Evolutionary conservation across 2,888 invertebrate species (phyloP), one percentile per base, ranked within the genome.

Genomic region (Eledona agricola): DNA sequence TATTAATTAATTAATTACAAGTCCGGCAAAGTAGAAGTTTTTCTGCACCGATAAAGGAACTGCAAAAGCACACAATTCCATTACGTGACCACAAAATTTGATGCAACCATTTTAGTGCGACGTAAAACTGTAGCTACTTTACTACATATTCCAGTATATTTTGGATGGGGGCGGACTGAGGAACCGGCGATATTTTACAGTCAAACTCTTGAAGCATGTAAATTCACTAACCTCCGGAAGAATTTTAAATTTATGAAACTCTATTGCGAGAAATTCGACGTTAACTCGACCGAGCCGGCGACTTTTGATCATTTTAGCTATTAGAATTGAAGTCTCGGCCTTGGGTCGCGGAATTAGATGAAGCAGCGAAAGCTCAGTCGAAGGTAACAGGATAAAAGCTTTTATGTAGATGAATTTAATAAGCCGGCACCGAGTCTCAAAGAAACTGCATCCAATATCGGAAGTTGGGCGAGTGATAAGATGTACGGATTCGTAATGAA

Each of bases 381-480:
- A 17, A n/a, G 40, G 26, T 26, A 40, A 40, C 40, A 40, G 29
- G 20, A n/a, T 29, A 20, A 42, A 42, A 42, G 42, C 42, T 42
- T 42, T 42, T 42, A 42, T 31, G 42, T 31, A 42, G 42, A 42
- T 42, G 42, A 42, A 42, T 42, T 42, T 42, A 42, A 42, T 31
- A 42, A 42, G 29, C 42, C 22, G 9, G 22, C 20, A 42, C 31
- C 12, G 42, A 31, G 40, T 28, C 12, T 28, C 12, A 19, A 20
- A 31, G 31, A 28, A 42, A 42, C 22, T 31, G 42, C 31, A 42
- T 42, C 15, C 22, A 22, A 20, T 31, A 29, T 22, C 19, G 28
- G 12, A 40, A 13, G 26, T 17, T 19, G 16, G 10, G 15, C 6
- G n/a, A 17, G 29, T 12, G 40, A 28, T 9, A 16, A 22, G 22